These are phyloP conservation scores for Tauraco erythrolophus DNA, from an alignment of 2,113 vertebrate genomes.

Conservation along the genomic window DNA sequence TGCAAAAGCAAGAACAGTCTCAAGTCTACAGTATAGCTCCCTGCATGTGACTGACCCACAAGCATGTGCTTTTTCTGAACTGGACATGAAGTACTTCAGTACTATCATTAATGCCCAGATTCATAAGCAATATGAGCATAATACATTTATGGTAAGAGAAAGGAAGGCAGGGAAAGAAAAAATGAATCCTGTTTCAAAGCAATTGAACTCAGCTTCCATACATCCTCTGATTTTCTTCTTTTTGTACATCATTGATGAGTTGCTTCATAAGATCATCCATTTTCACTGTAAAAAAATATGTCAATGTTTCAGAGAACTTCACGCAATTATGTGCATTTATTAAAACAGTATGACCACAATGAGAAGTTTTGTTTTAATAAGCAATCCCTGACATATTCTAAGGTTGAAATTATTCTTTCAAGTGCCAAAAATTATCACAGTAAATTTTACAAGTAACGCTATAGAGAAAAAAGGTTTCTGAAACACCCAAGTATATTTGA, in stretches of 20 bases:
- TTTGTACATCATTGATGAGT: constrained; percentile 86
- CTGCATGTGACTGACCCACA: neutral
- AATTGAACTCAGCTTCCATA: constrained; percentile 68
- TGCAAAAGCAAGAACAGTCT: neutral
- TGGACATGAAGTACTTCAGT: neutral
- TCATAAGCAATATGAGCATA: neutral
- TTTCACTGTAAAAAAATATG: constrained; percentile 81
- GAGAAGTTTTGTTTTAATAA: neutral
- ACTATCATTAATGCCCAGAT: neutral
- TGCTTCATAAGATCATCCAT: constrained; percentile 85
- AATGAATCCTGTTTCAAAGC: neutral
- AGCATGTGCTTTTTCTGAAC: neutral
- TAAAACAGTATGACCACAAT: neutral
- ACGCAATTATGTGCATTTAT: neutral
- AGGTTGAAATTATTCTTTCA: neutral
- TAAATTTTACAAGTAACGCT: neutral
- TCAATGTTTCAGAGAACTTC: constrained; percentile 13
- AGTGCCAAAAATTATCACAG: neutral
- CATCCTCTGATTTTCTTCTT: constrained; percentile 86
- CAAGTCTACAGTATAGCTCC: neutral
- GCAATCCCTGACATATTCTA: neutral
- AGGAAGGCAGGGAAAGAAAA: neutral
- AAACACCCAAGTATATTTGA: neutral
- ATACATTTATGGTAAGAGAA: neutral
- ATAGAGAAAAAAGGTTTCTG: neutral